phyloP scores from a whole-genome alignment of 2,797 vertebrate genomes.

The Danio tinwini region DNA sequence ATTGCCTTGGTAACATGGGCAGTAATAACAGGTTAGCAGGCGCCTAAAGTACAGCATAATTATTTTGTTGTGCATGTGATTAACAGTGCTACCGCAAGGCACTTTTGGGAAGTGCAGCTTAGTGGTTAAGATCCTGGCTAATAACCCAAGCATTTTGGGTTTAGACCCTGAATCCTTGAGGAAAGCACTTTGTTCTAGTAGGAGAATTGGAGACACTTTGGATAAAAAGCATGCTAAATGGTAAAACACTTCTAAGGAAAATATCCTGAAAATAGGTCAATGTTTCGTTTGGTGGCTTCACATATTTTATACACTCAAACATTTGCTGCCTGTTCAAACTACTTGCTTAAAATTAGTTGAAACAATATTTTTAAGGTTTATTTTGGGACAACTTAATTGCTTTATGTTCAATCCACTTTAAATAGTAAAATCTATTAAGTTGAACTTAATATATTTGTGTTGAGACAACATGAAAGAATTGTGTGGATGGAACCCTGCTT shows the following conservation, averaged over 20 bases:
- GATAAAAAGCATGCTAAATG: neutral
- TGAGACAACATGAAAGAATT: no score
- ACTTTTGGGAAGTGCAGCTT: slow-evolving; percentile 11
- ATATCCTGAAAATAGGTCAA: no score
- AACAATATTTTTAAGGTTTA: no score
- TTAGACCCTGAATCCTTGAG: slow-evolving; percentile 1
- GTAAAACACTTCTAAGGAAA: neutral
- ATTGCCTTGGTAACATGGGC: slow-evolving; percentile 61
- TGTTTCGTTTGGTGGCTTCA: no score
- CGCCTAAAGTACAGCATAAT: slow-evolving; percentile 48
- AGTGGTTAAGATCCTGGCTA: slow-evolving; percentile 20
- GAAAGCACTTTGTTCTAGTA: neutral
- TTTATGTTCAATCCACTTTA: no score
- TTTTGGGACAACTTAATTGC: no score
- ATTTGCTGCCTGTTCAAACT: no score
- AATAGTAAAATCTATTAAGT: no score
- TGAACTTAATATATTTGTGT: no score
- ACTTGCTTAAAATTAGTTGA: no score
- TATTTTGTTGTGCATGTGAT: slow-evolving; percentile 49
- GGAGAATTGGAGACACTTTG: neutral
- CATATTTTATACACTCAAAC: neutral
- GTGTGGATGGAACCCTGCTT: no score
- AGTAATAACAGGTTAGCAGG: slow-evolving; percentile 54
- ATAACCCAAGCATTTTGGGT: slow-evolving; percentile 22
- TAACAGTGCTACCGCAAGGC: slow-evolving; percentile 30